Conservation (phyloP, 2,888 invertebrate species). For the Folsomia candida region DNA sequence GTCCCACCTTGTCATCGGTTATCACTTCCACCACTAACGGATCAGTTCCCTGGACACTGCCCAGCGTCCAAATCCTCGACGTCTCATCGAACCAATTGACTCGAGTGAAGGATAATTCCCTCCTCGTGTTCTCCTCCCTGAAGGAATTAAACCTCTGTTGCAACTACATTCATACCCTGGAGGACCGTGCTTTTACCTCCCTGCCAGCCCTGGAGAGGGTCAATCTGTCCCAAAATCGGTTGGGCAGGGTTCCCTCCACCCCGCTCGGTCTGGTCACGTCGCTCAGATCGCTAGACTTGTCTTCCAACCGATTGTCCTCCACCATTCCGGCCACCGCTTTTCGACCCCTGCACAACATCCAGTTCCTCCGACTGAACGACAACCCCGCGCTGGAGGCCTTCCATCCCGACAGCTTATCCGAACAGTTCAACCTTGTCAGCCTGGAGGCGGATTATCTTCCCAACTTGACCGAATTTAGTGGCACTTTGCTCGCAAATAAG, state of each 20-base stretch:
- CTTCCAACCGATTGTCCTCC: slow-evolving; percentile 44
- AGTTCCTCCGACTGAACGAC: slow-evolving; percentile 39
- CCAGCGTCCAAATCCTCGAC: slow-evolving; percentile 36
- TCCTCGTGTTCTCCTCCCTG: slow-evolving; percentile 37
- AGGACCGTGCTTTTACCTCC: slow-evolving; percentile 39
- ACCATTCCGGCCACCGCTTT: slow-evolving; percentile 39
- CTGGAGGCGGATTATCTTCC: slow-evolving; percentile 45
- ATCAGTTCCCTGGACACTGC: slow-evolving; percentile 33
- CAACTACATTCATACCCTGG: slow-evolving; percentile 47
- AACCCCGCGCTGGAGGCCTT: slow-evolving; percentile 39
- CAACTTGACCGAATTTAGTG: slow-evolving; percentile 40
- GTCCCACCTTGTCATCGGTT: slow-evolving; percentile 18
- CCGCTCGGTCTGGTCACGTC: slow-evolving; percentile 41
- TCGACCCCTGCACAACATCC: slow-evolving; percentile 29
- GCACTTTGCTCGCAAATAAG: slow-evolving; percentile 38
- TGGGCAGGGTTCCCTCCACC: slow-evolving; percentile 41
- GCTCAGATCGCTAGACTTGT: slow-evolving; percentile 41
- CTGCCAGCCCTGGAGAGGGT: slow-evolving; percentile 29
- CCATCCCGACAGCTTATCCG: slow-evolving; percentile 38
- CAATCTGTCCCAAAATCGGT: slow-evolving; percentile 45
- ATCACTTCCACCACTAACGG: no score
- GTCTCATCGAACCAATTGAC: slow-evolving; percentile 45
- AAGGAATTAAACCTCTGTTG: slow-evolving; percentile 44
- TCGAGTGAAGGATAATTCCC: slow-evolving; percentile 39
- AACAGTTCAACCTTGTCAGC: slow-evolving; percentile 38